Base-by-base conservation (phyloP, 2,888 invertebrate genomes). In the Ditylenchus weischeri region DNA sequence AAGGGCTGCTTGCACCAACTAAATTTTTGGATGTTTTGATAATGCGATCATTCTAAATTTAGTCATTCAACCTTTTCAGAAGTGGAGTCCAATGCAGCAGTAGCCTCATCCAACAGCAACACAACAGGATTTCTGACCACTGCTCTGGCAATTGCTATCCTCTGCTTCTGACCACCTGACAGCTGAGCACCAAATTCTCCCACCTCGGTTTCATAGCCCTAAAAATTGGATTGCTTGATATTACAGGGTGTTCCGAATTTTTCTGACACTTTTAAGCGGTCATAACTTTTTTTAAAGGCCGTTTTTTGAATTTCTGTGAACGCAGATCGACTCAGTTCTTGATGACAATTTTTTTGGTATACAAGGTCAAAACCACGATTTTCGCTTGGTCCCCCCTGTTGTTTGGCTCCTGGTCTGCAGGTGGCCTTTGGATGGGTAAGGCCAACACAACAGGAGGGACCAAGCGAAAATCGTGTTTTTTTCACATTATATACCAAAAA, bases 141-240 rank as follows among this genome's bases (percentile, higher is more conserved):
- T 23, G 73, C 75, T 54, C 75, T 23, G 1, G 73, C 73, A 68
- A 92, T 91, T 18, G 91, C 91, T 60, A 92, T 90, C 66, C 92
- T 85, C 83, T 92, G 92, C 83, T 92, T 92, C 85, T 92, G 92
- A 0, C 92, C 92, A 21, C 92, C 92, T 0, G 90, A 90, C 61
- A 91, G 84, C 76, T 90, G 90, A 0, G 90, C 89, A 0, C 90
- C 90, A 82, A 89, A 89, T 62, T 89, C 88, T 49, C 90, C 90
- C 68, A 90, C 87, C 4, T 88, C 87, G 0, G 90, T 90, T n/a
- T 90, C 88, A 82, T 90, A 90, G 19, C 89, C 89, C 88, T 89
- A 78, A 57, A 29, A 83, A 78, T 68, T 13, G n/a, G 8, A 23
- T 54, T 54, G 54, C 10, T 43, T 15, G 43, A 43, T 13, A 36